phyloP scores from a whole-genome alignment of 2,888 invertebrate species.

The Hirtodrosophila trivittata region DNA sequence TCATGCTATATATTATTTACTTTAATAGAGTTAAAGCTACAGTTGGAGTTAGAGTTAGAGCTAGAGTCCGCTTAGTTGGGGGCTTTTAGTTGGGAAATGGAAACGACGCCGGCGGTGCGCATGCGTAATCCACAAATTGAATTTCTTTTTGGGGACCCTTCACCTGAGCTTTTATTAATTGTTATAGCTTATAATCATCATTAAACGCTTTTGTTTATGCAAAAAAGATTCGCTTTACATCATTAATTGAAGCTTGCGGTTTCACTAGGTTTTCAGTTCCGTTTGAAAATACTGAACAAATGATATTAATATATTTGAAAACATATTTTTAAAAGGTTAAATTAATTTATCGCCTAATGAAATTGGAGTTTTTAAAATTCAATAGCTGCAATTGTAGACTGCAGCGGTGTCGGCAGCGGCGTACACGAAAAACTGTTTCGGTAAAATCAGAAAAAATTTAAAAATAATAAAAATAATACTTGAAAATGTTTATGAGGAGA shows the following conservation, averaged over 20 bases:
- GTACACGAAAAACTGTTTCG: slow-evolving; percentile 56
- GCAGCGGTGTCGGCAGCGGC: slow-evolving; percentile 31
- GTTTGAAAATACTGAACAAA: slow-evolving; percentile 7
- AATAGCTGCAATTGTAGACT: slow-evolving; percentile 51
- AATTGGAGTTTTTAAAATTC: slow-evolving; percentile 23
- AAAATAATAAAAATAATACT: slow-evolving; percentile 29
- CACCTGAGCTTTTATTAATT: slow-evolving; percentile 59
- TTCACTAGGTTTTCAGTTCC: slow-evolving; percentile 22
- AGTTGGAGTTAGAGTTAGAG: slow-evolving; percentile 10
- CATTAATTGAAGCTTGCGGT: slow-evolving; percentile 32
- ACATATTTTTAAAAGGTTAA: slow-evolving; percentile 23
- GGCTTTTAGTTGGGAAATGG: slow-evolving; percentile 60
- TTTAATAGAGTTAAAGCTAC: slow-evolving; percentile 59
- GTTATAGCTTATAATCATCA: slow-evolving; percentile 35
- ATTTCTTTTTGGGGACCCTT: slow-evolving; percentile 53
- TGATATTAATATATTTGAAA: slow-evolving; percentile 3
- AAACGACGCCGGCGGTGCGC: slow-evolving; percentile 22
- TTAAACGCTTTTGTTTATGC: slow-evolving; percentile 42
- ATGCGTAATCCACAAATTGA: slow-evolving; percentile 42
- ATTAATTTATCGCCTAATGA: slow-evolving; percentile 10
- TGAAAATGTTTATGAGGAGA: slow-evolving; percentile 50
- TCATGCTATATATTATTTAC: slow-evolving; percentile 73
- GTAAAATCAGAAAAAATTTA: slow-evolving; percentile 38
- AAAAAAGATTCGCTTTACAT: slow-evolving; percentile 31
- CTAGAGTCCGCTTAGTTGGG: slow-evolving; percentile 19